Percentiles rank a stretch among this genome's conserved stretches.
Conservation (phyloP, 2,888 invertebrate genomes). For the Apocheima hispidaria region DNA sequence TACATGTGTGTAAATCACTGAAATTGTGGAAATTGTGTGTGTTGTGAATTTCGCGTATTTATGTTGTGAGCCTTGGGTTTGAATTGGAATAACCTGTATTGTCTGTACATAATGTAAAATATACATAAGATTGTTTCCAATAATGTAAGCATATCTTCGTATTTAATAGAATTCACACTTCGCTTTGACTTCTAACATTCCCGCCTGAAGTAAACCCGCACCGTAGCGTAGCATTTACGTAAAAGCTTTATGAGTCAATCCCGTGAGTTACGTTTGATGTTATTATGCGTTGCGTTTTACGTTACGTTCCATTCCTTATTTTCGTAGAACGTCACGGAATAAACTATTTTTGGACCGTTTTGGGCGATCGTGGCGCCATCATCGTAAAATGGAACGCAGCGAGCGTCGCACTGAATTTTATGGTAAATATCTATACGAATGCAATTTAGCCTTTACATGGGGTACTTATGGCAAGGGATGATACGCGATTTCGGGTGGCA, state of each 20-base stretch:
- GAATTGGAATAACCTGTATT: no score
- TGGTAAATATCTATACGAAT: constrained; percentile 54
- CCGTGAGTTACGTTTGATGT: constrained; percentile 72
- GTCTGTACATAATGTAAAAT: no score
- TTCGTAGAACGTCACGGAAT: constrained; percentile 67
- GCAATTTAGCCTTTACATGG: constrained; percentile 46
- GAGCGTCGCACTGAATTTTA: constrained; percentile 78
- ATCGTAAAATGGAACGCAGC: constrained; percentile 76
- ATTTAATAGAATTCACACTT: background rate
- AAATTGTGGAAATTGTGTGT: no score
- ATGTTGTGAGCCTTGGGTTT: no score
- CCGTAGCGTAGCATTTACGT: constrained; percentile 62
- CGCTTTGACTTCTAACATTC: background rate
- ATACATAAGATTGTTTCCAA: no score
- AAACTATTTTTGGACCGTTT: constrained; percentile 75
- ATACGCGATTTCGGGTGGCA: constrained; percentile 17
- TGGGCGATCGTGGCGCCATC: constrained; percentile 47
- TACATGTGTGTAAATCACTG: no score
- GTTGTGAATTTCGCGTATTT: no score
- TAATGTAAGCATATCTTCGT: background rate
- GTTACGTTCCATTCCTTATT: constrained; percentile 65
- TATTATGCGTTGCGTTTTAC: constrained; percentile 78
- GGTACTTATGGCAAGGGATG: constrained; percentile 38
- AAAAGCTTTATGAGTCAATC: constrained; percentile 78
- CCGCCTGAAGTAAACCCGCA: constrained; percentile 50